Base-by-base conservation (phyloP, 1,140 invertebrate species). In the Luehdorfia chinensis region DNA sequence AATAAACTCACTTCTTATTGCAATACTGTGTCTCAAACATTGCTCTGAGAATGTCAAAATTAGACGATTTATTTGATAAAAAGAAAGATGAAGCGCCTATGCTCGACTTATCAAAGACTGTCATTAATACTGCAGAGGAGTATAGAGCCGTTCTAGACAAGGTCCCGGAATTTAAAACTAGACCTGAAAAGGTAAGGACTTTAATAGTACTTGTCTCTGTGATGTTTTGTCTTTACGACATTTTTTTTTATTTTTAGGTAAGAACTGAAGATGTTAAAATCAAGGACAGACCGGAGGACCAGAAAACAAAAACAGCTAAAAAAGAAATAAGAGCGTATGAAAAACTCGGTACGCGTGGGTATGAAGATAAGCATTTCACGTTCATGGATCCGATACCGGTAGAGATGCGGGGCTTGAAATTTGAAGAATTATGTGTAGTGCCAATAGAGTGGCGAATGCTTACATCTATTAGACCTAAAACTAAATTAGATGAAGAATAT, bases 361-460 rank as follows among this genome's bases (percentile, higher is more conserved):
- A 86, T 34, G 87, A 88, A 67, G 88, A 88, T 32, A 90, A 89
- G 44, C 88, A 90, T 19, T 94, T 91, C 73, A 87, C 83, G 0
- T 95, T 94, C 72, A 91, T 92, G 44, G 91, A 97, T 87, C 95
- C 95, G 0, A 87, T 95, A 41, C 95, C 95, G 1, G 84, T 89
- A 0, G 94, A 95, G 74, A 97, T 97, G 95, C 89, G 89, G 59
- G 87, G 88, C 13, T 87, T 95, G 11, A 91, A 92, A 64, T 84
- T 97, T 28, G 91, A 93, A 45, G 95, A 97, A 63, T 83, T 97
- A 16, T 93, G 93, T 52, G 87, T 91, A 8, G 94, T 97, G 1
- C 91, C 94, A n/a, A 97, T 97, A 43, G 94, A 96, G 64, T 97
- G 96, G 96, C 91, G 93, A 74, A 97, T 97, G 96, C 80, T 97